phyloP scores from a whole-genome alignment of 2,113 vertebrate genomes.

The Macrotus californicus region DNA sequence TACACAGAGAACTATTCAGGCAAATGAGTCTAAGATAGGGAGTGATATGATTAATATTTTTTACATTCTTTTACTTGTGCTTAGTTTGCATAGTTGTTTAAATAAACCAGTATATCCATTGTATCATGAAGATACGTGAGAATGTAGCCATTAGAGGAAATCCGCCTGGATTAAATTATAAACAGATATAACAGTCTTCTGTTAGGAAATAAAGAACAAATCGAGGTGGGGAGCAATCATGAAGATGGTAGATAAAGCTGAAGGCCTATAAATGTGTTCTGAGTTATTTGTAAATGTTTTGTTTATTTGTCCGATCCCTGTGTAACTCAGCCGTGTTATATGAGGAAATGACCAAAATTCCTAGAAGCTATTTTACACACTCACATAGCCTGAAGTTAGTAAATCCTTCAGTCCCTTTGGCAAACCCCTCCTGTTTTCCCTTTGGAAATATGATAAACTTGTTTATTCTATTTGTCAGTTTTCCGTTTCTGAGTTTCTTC shows the following conservation, averaged over 20 bases:
- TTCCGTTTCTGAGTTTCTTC: conserved; percentile 80
- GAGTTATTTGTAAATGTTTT: conserved; percentile 24
- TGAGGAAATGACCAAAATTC: conserved; percentile 66
- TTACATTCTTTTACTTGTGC: conserved; percentile 51
- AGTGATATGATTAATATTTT: background rate
- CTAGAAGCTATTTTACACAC: conserved; percentile 62
- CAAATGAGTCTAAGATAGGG: background rate
- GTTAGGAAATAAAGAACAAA: conserved; percentile 73
- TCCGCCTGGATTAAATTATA: conserved; percentile 73
- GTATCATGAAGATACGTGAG: conserved; percentile 68
- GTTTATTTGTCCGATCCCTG: conserved; percentile 54
- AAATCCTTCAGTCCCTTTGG: conserved; percentile 62
- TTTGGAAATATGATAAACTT: conserved; percentile 77
- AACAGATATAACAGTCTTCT: conserved; percentile 69
- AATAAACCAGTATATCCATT: conserved; percentile 75
- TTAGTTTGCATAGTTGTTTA: conserved; percentile 72
- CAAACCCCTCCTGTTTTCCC: conserved; percentile 66
- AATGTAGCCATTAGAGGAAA: conserved; percentile 72
- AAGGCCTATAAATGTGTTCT: conserved; percentile 48
- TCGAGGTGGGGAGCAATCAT: conserved; percentile 62
- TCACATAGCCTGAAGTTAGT: conserved; percentile 64
- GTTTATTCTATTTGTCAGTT: conserved; percentile 80
- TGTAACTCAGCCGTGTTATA: conserved; percentile 61
- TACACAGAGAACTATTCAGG: background rate
- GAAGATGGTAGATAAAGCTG: conserved; percentile 50